Evolutionary conservation across 2,888 invertebrate species (phyloP).

Genomic region (Pedicia rivosa): DNA sequence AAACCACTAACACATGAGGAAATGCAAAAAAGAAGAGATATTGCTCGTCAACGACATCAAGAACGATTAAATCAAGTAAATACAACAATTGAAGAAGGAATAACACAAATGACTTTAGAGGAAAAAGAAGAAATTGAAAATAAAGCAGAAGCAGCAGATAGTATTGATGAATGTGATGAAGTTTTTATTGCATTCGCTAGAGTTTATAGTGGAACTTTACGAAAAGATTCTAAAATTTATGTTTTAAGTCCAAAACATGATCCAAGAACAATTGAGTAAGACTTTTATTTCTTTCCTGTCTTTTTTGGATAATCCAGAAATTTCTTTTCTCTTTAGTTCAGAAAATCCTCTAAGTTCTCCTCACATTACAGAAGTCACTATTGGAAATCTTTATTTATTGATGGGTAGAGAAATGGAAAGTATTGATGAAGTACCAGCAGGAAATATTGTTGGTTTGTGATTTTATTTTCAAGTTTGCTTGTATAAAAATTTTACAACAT

Average conservation of each 20-base stretch:
- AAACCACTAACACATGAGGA: conserved; percentile 62
- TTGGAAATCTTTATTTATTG: conserved; percentile 70
- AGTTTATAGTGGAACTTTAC: conserved; percentile 76
- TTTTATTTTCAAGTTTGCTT: conserved; percentile 12
- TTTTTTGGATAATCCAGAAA: not conserved
- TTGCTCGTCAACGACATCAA: conserved; percentile 46
- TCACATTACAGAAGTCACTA: conserved; percentile 28
- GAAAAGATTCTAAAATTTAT: conserved; percentile 58
- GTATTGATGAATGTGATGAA: conserved; percentile 28
- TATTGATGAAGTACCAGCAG: conserved; percentile 67
- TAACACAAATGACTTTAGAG: conserved; percentile 5
- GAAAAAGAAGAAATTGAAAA: conserved; percentile 15
- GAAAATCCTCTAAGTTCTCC: conserved; percentile 17
- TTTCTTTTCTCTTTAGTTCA: not conserved
- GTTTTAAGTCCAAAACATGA: conserved; percentile 81
- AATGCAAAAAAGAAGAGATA: conserved; percentile 47
- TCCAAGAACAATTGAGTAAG: conserved; percentile 43
- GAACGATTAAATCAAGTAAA: conserved; percentile 25
- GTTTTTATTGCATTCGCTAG: conserved; percentile 84
- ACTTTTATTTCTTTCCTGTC: conserved; percentile 25
- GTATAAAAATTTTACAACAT: not conserved
- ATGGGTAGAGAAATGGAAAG: conserved; percentile 84
- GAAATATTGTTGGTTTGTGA: conserved; percentile 84
- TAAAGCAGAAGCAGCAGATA: conserved; percentile 13
- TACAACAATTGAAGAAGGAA: conserved; percentile 1